phyloP scores from a whole-genome alignment of 2,113 vertebrate genomes.

The Sylvietta virens region DNA sequence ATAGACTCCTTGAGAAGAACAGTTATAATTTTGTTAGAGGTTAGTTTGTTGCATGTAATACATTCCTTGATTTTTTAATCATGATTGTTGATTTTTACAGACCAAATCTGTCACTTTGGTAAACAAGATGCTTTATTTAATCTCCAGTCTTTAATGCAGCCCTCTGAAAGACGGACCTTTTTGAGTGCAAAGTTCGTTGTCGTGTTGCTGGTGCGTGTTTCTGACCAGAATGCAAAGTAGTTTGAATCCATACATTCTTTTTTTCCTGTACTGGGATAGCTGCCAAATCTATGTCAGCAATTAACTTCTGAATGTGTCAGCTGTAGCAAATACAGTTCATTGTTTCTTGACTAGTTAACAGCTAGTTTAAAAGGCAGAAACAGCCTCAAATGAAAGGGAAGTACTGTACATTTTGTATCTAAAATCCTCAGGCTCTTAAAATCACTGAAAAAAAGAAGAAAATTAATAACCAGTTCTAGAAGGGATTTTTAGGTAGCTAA shows the following conservation, averaged over 20 bases:
- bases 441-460: too few species aligned
- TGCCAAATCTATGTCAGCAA: constrained; percentile 67
- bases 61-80: neutral
- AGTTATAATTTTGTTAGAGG: neutral
- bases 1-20: neutral
- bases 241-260: constrained; percentile 77
- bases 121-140: constrained; percentile 44
- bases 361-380: constrained; percentile 37
- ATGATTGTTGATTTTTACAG: neutral
- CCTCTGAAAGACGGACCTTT: constrained; percentile 63
- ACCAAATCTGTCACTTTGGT: neutral
- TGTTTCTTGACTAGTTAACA: constrained; percentile 43
- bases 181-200: constrained; percentile 70
- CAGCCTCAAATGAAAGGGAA: neutral
- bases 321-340: constrained; percentile 57
- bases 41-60: neutral
- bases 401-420: neutral
- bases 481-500: neutral
- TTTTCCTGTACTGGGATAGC: constrained; percentile 62
- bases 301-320: constrained; percentile 71
- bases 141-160: constrained; percentile 2
- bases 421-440: neutral
- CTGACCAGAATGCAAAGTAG: constrained; percentile 75
- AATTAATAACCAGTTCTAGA: neutral
- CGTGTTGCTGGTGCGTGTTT: constrained; percentile 63